Base-by-base conservation (phyloP, 2,888 invertebrate species). In the Lasioglossum leucozonium region DNA sequence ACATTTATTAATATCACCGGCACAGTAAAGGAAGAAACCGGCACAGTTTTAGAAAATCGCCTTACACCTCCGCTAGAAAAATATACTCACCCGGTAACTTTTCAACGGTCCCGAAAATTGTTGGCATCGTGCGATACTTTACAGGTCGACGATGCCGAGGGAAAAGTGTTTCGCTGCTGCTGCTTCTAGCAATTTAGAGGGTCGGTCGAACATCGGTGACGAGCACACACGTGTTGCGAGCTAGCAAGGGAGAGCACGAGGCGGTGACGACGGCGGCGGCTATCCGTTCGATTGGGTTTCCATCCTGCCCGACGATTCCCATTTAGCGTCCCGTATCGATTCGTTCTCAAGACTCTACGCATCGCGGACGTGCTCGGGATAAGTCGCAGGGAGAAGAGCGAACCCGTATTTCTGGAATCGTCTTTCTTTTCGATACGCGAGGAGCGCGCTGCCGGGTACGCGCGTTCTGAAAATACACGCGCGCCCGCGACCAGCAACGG, bases 391-490 rank as follows among this genome's bases (percentile, higher is more conserved):
- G 34, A 30, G 26, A 26, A 30, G 26, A 26, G 26, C 11, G 34
- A 3, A 1, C 65, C 37, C 37, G 65, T 67, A 67, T 67, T 67
- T 22, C 65, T 67, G 37, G 65, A 2, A 44, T 40, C 67, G 67
- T 55, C 22, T 18, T 44, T 62, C 30, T 26, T 22, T 11, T n/a
- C 58, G 62, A 55, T n/a, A 37, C 72, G 62, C 34, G 22, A 1
- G 22, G 0, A 16, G 8, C 6, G 22, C 37, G 30, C 62, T 3
- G 37, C 30, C 44, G 42, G 44, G n/a, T n/a, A 51, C 34, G 51
- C 47, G 65, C 47, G 18, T 74, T 55, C 37, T 77, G 77, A 72
- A 34, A 73, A 44, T 42, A 51, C 81, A 65, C 87, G 77, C 65
- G 62, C 62, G 77, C 72, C 65, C 37, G 47, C 37, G 47, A 6